Evolutionary conservation across 2,113 vertebrate genomes (phyloP).

Genomic region (Gallinago media): DNA sequence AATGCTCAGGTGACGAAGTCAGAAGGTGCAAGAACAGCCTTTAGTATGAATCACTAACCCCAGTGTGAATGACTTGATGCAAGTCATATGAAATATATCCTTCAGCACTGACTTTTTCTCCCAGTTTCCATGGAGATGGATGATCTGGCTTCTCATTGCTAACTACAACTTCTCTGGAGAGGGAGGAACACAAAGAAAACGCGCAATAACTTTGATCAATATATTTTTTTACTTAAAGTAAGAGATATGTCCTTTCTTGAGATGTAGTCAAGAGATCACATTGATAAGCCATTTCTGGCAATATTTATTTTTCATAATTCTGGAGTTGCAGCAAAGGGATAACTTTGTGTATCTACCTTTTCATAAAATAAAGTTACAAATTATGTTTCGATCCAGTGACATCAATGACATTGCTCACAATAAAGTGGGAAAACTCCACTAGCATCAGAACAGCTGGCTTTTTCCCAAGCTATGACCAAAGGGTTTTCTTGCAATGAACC

Average conservation of each 20-base stretch:
- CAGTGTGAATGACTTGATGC: neutral
- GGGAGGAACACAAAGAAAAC: neutral
- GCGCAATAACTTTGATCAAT: neutral
- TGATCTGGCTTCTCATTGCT: neutral
- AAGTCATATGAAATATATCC: neutral
- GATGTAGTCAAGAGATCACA: neutral
- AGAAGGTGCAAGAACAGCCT: neutral
- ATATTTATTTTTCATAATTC: neutral
- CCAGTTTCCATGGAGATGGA: neutral
- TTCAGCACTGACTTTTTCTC: neutral
- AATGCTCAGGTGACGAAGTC: neutral
- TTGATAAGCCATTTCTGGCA: neutral
- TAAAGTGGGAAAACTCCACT: neutral
- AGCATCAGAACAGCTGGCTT: neutral
- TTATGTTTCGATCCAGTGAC: neutral
- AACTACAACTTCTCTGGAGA: neutral
- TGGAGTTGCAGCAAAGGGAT: neutral
- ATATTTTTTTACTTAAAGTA: neutral
- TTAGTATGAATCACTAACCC: neutral
- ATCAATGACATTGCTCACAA: neutral
- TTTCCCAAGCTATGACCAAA: fast-evolving
- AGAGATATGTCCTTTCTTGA: neutral
- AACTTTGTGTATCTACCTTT: neutral
- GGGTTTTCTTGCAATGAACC: neutral
- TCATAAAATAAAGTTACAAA: neutral